A percentile compares a stretch with the other conserved stretches of the same genome.
Conservation (phyloP, 1,140 invertebrate genomes). For the Heterodera schachtii region DNA sequence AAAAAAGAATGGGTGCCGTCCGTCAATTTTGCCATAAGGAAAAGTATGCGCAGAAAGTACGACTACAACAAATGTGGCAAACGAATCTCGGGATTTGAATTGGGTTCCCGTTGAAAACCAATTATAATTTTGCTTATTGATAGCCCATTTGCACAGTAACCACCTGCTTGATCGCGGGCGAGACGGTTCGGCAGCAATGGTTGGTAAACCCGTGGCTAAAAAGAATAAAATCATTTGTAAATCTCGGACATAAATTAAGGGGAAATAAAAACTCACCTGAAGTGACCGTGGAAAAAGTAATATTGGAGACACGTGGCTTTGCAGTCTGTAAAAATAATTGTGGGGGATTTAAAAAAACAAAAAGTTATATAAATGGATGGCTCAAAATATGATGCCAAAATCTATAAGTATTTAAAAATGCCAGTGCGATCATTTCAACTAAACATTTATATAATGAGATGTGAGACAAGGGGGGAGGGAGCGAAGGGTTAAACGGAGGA, state of each 20-base stretch:
- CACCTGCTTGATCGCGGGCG: slow-evolving; percentile 60
- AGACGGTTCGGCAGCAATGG: slow-evolving; percentile 64
- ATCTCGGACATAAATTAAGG: slow-evolving; percentile 41
- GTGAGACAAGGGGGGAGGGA: no score
- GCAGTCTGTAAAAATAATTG: slow-evolving; percentile 53
- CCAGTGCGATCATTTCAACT: background rate
- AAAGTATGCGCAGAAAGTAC: no score
- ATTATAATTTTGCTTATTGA: background rate
- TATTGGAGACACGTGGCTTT: slow-evolving; percentile 62
- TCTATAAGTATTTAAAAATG: background rate
- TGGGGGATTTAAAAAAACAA: slow-evolving; percentile 7
- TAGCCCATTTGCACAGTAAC: slow-evolving; percentile 13
- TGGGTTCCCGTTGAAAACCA: no score
- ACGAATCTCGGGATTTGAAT: no score
- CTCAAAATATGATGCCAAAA: no score
- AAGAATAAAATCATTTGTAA: slow-evolving; percentile 33
- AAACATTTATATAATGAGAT: no score
- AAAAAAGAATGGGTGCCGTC: background rate
- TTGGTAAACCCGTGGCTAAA: slow-evolving; percentile 58
- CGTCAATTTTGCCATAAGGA: no score
- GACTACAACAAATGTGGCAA: no score
- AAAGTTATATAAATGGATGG: background rate
- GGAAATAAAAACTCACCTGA: slow-evolving; percentile 21
- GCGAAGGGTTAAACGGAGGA: no score
- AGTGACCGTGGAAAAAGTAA: slow-evolving; percentile 64